Conservation (phyloP, 1,140 invertebrate species). For the Platorchestia sp. region DNA sequence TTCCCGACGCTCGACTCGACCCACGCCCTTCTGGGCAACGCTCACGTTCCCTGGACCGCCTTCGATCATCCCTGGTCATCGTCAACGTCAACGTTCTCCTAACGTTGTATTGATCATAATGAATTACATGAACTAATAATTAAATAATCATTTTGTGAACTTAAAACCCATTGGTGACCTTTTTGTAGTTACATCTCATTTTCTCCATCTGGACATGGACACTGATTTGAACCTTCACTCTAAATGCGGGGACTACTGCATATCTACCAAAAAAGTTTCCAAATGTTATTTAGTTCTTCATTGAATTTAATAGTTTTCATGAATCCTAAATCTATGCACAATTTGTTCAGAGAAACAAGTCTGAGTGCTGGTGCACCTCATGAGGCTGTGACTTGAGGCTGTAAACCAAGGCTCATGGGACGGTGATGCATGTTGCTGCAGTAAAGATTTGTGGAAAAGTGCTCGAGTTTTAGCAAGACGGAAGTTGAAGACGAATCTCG, state of each 20-base stretch:
- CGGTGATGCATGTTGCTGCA: no score
- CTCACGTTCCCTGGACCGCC: neutral
- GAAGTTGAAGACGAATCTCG: no score
- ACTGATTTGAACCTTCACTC: no score
- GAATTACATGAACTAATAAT: no score
- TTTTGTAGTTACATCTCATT: neutral
- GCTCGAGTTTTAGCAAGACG: no score
- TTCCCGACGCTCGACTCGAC: neutral
- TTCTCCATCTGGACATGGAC: neutral
- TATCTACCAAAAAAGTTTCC: no score
- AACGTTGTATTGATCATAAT: neutral
- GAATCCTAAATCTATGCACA: neutral
- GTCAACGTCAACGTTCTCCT: neutral
- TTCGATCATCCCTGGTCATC: constrained; percentile 41
- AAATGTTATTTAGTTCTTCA: no score
- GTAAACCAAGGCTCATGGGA: neutral
- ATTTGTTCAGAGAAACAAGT: neutral
- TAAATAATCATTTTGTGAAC: no score
- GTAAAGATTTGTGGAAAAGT: no score
- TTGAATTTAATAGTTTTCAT: no score
- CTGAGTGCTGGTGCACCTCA: neutral
- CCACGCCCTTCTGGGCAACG: neutral
- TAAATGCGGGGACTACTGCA: no score
- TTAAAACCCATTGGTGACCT: no score
- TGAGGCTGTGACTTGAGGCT: neutral